phyloP scores from a whole-genome alignment of 2,113 vertebrate genomes.

The Pogonocichla stellata region DNA sequence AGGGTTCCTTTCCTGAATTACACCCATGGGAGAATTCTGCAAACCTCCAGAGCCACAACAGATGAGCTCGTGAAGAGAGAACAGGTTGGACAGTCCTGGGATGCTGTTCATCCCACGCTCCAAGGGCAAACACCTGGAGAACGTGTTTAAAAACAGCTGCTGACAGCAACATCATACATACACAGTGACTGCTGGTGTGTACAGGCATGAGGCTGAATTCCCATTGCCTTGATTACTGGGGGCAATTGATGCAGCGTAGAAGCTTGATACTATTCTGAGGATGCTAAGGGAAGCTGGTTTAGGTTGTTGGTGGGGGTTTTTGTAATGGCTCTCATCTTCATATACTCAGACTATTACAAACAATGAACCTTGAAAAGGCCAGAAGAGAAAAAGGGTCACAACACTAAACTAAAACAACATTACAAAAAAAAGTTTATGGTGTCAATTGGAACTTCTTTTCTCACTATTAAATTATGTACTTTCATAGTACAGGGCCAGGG shows the following conservation, averaged over 20 bases:
- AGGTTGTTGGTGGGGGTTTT: not conserved
- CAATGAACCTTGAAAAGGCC: not conserved
- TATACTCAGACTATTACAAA: not conserved
- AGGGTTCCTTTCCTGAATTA: not conserved
- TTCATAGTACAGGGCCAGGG: not conserved
- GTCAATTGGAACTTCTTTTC: not conserved
- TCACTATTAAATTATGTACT: not conserved
- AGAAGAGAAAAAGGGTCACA: not conserved
- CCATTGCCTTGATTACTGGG: not conserved
- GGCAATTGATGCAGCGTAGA: not conserved
- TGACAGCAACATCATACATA: not conserved
- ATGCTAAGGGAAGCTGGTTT: not conserved
- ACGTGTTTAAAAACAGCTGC: not conserved
- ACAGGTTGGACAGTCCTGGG: not conserved
- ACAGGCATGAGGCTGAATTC: not conserved
- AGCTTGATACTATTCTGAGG: not conserved
- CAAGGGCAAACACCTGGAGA: not conserved
- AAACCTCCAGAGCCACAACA: not conserved
- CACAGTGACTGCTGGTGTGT: not conserved
- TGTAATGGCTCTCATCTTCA: not conserved
- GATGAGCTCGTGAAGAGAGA: not conserved
- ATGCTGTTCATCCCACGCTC: not conserved
- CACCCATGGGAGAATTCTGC: not conserved
- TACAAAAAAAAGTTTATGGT: not conserved
- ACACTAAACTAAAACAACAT: not conserved